Evolutionary conservation across 2,888 invertebrate genomes (phyloP).

Genomic region (Phoenoteleia sp.): DNA sequence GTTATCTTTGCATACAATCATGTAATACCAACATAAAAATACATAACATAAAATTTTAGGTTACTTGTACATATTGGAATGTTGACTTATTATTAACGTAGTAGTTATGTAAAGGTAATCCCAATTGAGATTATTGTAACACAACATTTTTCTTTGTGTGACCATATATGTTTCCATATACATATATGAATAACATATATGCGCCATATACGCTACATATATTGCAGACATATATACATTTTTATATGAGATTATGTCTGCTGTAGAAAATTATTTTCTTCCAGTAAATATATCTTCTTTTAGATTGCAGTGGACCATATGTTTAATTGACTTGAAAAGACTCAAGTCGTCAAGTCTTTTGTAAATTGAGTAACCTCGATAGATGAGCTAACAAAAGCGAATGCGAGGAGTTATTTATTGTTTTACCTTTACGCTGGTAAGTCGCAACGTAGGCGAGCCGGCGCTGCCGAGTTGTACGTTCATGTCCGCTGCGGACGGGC

Average conservation of each 20-base stretch:
- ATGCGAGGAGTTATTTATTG: not conserved
- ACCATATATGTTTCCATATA: too few species aligned
- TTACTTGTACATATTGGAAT: too few species aligned
- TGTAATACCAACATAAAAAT: too few species aligned
- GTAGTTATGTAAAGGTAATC: too few species aligned
- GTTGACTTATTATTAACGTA: too few species aligned
- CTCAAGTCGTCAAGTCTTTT: not conserved
- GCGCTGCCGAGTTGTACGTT: slow-evolving; percentile 87
- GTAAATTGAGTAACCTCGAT: not conserved
- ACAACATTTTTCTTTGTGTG: too few species aligned
- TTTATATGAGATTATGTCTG: not conserved
- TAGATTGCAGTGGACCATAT: not conserved
- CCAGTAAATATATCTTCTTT: not conserved
- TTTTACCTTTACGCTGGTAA: slow-evolving; percentile 85
- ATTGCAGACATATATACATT: too few species aligned
- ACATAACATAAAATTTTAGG: too few species aligned
- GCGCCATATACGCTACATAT: too few species aligned
- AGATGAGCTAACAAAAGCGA: not conserved
- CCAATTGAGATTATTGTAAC: too few species aligned
- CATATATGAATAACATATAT: too few species aligned
- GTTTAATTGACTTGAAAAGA: not conserved
- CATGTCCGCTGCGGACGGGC: slow-evolving; percentile 86
- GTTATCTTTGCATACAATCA: too few species aligned
- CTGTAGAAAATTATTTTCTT: not conserved
- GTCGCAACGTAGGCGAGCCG: slow-evolving; percentile 87